A percentile compares a stretch with the other conserved stretches of the same genome.
Conservation (phyloP, 1,140 invertebrate genomes). For the Zaprionus vittiger region DNA sequence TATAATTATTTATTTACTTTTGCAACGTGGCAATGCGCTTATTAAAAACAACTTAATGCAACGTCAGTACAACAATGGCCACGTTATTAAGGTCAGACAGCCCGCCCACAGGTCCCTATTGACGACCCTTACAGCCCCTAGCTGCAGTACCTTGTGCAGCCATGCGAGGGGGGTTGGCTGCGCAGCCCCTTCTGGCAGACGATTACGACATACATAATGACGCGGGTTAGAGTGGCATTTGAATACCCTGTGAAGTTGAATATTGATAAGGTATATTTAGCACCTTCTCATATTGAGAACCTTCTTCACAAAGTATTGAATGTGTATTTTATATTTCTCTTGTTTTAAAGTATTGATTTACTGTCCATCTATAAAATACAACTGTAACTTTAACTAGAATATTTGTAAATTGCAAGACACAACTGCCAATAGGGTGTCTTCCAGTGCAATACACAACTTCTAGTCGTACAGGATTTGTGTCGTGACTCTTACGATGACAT, state of each 20-base stretch:
- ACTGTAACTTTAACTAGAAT: too few species aligned
- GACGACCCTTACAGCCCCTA: background rate
- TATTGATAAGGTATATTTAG: background rate
- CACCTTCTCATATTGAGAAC: too few species aligned
- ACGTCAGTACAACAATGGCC: conserved; percentile 55
- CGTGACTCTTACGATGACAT: conserved; percentile 49
- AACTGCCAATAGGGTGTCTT: background rate
- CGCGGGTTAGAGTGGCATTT: background rate
- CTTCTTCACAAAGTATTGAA: too few species aligned
- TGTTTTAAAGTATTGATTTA: too few species aligned
- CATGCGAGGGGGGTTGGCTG: background rate
- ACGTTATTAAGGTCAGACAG: background rate
- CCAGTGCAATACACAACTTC: background rate
- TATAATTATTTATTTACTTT: conserved; percentile 80
- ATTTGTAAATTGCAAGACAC: too few species aligned
- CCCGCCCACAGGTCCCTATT: background rate
- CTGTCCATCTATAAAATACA: too few species aligned
- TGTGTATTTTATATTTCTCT: too few species aligned
- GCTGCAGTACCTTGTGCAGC: background rate
- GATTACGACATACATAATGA: background rate
- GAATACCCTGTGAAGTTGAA: background rate
- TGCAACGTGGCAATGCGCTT: conserved; percentile 48
- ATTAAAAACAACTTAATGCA: conserved; percentile 75
- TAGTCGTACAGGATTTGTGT: background rate
- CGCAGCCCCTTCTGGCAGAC: background rate